Base-by-base conservation (phyloP, 1,140 invertebrate species). In the Metaphire vulgaris region DNA sequence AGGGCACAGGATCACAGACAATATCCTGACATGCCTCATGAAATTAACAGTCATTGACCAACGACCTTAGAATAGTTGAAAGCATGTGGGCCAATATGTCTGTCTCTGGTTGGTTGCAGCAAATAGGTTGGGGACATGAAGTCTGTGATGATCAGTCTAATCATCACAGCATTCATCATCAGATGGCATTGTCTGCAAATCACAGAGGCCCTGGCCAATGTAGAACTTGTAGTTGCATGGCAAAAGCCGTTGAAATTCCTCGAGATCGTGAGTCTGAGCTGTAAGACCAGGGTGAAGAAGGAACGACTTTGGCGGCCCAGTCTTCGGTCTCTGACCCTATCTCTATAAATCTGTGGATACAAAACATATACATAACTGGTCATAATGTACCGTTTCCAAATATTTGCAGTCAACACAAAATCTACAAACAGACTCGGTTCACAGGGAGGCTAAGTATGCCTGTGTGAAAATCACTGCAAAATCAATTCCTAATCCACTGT, bases 241-340 rank as follows among this genome's bases (percentile, higher is more conserved):
- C 76, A 85, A 84, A 74, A 84, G 82, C 12, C 79, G 80, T 79
- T 86, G 84, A 80, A 85, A 87, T 26, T 84, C 82, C 64, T 78
- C 72, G 33, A 84, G 81, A 72, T 84, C 81, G 77, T 85, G 83
- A n/a, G 85, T 86, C 32, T 85, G 77, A 2, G 84, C 84, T 31
- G 85, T 86, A n/a, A 86, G 78, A 12, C 85, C 85, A 16, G 86
- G 79, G 76, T 87, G 85, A 0, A 87, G 77, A 12, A 86, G 74
- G 81, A 85, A 86, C 28, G 85, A 83, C 34, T 77, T 79, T 0
- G 84, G 83, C 69, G 83, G 79, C 21, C 74, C 71, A 32, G 85
- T 85, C 74, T 84, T 84, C 65, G 78, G 79, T 83, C 84, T n/a
- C n/a, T n/a, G n/a, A n/a, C n/a, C n/a, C n/a, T n/a, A n/a, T n/a